phyloP scores from a whole-genome alignment of 2,113 vertebrate genomes.

The Mesembrinibis cayennensis region DNA sequence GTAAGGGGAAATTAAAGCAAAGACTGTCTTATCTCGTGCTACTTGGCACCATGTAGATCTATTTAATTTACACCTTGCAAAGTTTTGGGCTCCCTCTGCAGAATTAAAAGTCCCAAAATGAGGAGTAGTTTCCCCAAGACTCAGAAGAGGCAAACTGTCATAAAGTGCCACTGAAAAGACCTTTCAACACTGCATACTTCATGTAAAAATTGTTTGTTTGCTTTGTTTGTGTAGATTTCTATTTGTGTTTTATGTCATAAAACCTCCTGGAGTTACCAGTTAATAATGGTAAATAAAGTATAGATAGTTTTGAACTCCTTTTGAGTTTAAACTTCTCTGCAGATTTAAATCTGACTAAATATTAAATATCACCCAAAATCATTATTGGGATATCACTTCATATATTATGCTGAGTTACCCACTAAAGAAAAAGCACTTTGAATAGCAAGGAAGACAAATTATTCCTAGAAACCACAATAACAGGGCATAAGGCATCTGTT shows the following conservation, averaged over 20 bases:
- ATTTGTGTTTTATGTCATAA: constrained; percentile 78
- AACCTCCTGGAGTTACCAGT: constrained; percentile 73
- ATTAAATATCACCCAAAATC: constrained; percentile 64
- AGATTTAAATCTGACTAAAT: constrained; percentile 67
- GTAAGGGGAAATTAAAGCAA: constrained; percentile 60
- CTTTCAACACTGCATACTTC: constrained; percentile 80
- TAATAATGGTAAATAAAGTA: constrained; percentile 72
- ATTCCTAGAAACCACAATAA: constrained; percentile 66
- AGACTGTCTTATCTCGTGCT: constrained; percentile 58
- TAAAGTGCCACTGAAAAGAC: constrained; percentile 78
- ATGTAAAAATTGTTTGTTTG: constrained; percentile 77
- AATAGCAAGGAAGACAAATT: constrained; percentile 63
- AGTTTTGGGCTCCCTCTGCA: constrained; percentile 74
- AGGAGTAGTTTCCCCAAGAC: constrained; percentile 74
- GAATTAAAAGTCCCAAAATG: constrained; percentile 65
- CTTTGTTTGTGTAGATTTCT: constrained; percentile 78
- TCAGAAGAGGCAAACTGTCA: constrained; percentile 75
- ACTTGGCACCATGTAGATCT: constrained; percentile 70
- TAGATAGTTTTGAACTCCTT: constrained; percentile 70
- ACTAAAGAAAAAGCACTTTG: constrained; percentile 81
- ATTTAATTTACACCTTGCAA: constrained; percentile 69
- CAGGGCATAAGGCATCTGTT: constrained; percentile 67
- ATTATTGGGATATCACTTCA: constrained; percentile 70
- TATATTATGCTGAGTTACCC: constrained; percentile 75
- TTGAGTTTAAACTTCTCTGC: constrained; percentile 71